Evolutionary conservation across 2,888 invertebrate species (phyloP).

Genomic region (Dicyrtoma fusca): DNA sequence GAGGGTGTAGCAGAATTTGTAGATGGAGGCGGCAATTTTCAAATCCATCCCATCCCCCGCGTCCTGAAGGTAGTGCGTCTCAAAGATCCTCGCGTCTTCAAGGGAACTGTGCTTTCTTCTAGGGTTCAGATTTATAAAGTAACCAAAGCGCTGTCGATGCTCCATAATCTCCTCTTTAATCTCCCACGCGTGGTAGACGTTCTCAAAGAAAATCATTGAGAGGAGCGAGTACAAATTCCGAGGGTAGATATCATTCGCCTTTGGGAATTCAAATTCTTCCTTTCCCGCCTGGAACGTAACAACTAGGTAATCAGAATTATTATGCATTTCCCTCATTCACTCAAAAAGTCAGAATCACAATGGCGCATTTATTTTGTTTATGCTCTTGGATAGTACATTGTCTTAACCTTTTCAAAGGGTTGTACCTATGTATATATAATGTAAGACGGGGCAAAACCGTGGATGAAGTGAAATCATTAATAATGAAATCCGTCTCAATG

Average conservation of each 20-base stretch:
- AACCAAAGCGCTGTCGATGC: slow-evolving; percentile 25
- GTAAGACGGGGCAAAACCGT: no score
- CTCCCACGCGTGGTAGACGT: slow-evolving; percentile 19
- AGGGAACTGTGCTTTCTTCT: not conserved
- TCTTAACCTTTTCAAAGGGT: not conserved
- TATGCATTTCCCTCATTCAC: not conserved
- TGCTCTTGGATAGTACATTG: no score
- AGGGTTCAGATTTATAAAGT: slow-evolving; percentile 34
- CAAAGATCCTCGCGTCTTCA: not conserved
- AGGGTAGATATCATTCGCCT: not conserved
- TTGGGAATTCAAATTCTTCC: slow-evolving; percentile 17
- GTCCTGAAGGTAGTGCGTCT: slow-evolving; percentile 5
- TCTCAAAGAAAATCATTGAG: slow-evolving; percentile 23
- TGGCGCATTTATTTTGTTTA: no score
- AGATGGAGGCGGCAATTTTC: slow-evolving; percentile 33
- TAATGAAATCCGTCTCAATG: no score
- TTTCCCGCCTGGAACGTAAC: slow-evolving; percentile 24
- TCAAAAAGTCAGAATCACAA: no score
- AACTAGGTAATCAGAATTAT: not conserved
- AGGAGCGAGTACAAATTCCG: slow-evolving; percentile 13
- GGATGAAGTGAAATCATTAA: no score
- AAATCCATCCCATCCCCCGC: slow-evolving; percentile 26
- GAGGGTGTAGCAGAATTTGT: slow-evolving; percentile 30
- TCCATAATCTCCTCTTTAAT: slow-evolving; percentile 17
- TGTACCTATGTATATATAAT: no score